Percentiles rank a stretch among this genome's conserved stretches.
Conservation (phyloP, 2,888 invertebrate genomes). For the Agrochola circellaris region DNA sequence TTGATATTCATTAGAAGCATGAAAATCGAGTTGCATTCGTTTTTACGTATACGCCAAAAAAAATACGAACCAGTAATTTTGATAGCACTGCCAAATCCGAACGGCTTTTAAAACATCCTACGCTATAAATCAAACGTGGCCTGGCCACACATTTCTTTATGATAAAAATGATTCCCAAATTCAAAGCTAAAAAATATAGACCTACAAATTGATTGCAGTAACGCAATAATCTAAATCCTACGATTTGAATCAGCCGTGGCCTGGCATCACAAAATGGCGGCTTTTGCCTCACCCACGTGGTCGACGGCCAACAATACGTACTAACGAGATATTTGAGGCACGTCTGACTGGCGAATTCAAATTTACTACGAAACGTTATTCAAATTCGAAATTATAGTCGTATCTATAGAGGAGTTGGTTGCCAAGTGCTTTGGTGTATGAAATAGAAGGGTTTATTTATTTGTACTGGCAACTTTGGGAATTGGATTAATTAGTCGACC, state of each 20-base stretch:
- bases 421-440: not conserved
- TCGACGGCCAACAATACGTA: slow-evolving; percentile 55
- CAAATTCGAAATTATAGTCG: slow-evolving; percentile 59
- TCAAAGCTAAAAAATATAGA: not conserved
- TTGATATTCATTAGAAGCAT: too few species aligned
- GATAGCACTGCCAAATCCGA: not conserved
- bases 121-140: not conserved
- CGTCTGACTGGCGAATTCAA: slow-evolving; percentile 64
- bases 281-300: slow-evolving; percentile 53
- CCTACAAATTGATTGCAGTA: slow-evolving; percentile 14
- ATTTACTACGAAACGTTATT: slow-evolving; percentile 61
- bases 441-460: slow-evolving; percentile 13
- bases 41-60: not conserved
- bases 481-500: not conserved
- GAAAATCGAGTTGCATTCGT: not conserved
- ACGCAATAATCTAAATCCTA: slow-evolving; percentile 26
- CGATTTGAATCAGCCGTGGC: slow-evolving; percentile 34
- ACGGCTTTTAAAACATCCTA: not conserved
- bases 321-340: slow-evolving; percentile 68
- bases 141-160: not conserved
- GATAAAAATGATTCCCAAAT: not conserved
- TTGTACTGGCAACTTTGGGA: not conserved
- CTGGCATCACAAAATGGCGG: slow-evolving; percentile 44
- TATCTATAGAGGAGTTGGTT: slow-evolving; percentile 6
- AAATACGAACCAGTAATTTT: not conserved